Conservation (phyloP, 1,140 invertebrate species). For the Aphis gossypii region DNA sequence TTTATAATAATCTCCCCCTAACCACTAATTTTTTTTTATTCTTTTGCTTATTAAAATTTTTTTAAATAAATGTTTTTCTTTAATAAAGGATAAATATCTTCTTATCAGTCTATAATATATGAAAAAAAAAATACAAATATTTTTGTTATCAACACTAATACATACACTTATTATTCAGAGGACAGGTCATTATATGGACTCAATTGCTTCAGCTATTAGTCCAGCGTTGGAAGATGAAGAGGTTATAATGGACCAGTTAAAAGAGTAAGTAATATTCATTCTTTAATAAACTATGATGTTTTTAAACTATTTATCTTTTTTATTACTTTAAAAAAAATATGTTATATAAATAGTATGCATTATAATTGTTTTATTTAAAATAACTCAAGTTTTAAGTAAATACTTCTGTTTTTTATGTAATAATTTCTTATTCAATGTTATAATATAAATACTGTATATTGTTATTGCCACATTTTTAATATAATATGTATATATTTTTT, state of each 20-base stretch:
- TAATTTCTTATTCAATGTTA: neutral
- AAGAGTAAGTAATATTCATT: constrained; percentile 70
- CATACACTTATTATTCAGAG: constrained; percentile 64
- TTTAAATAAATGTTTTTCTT: neutral
- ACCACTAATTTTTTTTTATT: neutral
- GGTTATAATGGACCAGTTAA: constrained; percentile 81
- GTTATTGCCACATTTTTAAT: neutral
- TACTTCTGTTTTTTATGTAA: neutral
- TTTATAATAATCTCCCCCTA: no score
- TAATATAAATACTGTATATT: neutral
- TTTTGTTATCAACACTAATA: neutral
- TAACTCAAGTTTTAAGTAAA: neutral
- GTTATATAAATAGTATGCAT: no score
- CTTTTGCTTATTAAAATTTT: neutral
- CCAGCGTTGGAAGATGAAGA: constrained; percentile 82
- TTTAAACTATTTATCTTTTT: neutral
- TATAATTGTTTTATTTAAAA: neutral
- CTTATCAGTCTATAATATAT: neutral
- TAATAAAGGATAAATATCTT: neutral
- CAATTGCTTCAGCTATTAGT: constrained; percentile 79
- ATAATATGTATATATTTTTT: neutral
- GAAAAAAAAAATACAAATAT: neutral
- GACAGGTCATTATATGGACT: constrained; percentile 77
- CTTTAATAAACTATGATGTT: neutral
- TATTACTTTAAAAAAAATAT: neutral